Evolutionary conservation across 2,113 vertebrate genomes (phyloP).

Genomic region (Pelvicachromis taeniatus): DNA sequence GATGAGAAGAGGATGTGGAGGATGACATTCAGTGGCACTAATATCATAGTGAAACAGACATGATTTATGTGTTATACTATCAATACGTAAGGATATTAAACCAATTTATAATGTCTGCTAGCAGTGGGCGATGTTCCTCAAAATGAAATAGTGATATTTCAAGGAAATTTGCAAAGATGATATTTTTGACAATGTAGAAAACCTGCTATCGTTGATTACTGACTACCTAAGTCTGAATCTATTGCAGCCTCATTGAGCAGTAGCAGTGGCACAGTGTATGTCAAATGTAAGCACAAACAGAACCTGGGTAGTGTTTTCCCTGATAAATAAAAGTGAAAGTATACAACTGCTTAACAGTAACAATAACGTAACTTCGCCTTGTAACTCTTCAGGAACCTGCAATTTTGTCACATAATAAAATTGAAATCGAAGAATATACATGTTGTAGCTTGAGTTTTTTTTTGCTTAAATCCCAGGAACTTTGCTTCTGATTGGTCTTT

Average conservation of each 20-base stretch:
- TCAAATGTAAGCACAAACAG: neutral
- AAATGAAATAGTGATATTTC: neutral
- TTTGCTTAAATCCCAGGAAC: neutral
- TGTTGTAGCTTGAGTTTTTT: neutral
- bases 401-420: neutral
- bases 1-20: neutral
- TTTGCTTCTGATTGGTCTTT: neutral
- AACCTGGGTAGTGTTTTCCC: neutral
- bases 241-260: neutral
- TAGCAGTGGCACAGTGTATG: neutral
- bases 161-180: neutral
- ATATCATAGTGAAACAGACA: neutral
- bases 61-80: neutral
- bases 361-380: neutral
- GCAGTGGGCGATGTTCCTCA: fast-evolving
- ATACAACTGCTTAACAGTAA: neutral
- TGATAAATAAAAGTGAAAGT: neutral
- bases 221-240: neutral
- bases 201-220: neutral
- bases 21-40: neutral
- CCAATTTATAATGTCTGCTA: neutral
- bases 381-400: neutral
- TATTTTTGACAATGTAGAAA: neutral
- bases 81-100: neutral
- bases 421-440: neutral